These are phyloP conservation scores for Pterostichus niger DNA, from an alignment of 2,888 invertebrate species.

Conservation along the genomic window DNA sequence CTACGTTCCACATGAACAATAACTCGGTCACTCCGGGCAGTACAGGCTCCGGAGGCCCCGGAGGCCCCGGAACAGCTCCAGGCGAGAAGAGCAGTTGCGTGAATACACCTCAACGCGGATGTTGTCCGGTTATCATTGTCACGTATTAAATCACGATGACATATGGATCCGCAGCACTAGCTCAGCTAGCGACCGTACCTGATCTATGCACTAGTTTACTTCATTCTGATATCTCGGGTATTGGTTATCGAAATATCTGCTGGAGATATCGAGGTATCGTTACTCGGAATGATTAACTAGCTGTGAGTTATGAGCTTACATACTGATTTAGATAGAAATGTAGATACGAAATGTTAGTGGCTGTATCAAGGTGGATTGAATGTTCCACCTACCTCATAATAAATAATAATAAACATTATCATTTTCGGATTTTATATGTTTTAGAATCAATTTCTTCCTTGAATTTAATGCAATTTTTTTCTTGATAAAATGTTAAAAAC, in stretches of 20 bases:
- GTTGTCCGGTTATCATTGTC: conserved; percentile 54
- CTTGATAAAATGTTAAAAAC: no score
- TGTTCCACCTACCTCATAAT: no score
- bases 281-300: no score
- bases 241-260: background rate
- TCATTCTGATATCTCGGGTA: background rate
- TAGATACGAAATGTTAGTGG: background rate
- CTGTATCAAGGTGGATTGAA: background rate
- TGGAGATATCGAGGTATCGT: background rate
- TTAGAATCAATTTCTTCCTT: no score
- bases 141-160: conserved; percentile 55
- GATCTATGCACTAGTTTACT: background rate
- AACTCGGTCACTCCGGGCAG: background rate
- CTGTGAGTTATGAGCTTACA: no score
- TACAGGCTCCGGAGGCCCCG: background rate
- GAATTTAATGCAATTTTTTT: no score
- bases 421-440: no score
- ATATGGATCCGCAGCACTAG: conserved; percentile 19
- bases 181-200: conserved; percentile 4
- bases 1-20: background rate
- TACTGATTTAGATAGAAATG: background rate
- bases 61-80: background rate
- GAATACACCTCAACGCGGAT: conserved; percentile 39
- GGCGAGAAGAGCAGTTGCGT: conserved; percentile 23
- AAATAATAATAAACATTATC: background rate